phyloP scores from a whole-genome alignment of 2,113 vertebrate genomes.

The Callospermophilus lateralis region DNA sequence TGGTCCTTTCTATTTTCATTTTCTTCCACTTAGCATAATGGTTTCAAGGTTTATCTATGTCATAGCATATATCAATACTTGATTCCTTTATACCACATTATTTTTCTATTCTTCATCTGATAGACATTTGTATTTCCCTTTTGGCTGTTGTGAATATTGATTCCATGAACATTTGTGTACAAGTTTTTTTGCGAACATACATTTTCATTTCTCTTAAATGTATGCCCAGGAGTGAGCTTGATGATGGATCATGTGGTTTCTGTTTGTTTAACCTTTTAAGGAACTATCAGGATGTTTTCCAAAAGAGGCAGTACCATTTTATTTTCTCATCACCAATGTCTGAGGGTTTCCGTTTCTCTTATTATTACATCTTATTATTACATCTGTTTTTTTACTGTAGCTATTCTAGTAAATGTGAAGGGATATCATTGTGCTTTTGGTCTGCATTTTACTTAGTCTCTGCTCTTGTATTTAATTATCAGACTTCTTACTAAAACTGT shows the following conservation, averaged over 20 bases:
- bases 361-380: background rate
- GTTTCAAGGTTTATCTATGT: background rate
- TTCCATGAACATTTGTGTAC: background rate
- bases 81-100: background rate
- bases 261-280: background rate
- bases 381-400: background rate
- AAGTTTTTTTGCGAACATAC: background rate
- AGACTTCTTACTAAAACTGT: background rate
- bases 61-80: background rate
- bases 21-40: background rate
- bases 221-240: background rate
- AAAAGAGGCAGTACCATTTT: background rate
- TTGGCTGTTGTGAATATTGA: background rate
- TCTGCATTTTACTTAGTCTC: background rate
- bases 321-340: background rate
- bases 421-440: background rate
- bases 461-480: background rate
- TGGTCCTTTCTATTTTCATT: background rate
- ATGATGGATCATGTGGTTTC: background rate
- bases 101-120: background rate
- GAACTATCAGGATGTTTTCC: background rate
- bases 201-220: background rate
- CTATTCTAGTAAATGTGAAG: background rate
- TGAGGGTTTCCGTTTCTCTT: background rate
- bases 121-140: background rate